Base-by-base conservation (phyloP, 2,797 vertebrate species). In the Picus viridis region DNA sequence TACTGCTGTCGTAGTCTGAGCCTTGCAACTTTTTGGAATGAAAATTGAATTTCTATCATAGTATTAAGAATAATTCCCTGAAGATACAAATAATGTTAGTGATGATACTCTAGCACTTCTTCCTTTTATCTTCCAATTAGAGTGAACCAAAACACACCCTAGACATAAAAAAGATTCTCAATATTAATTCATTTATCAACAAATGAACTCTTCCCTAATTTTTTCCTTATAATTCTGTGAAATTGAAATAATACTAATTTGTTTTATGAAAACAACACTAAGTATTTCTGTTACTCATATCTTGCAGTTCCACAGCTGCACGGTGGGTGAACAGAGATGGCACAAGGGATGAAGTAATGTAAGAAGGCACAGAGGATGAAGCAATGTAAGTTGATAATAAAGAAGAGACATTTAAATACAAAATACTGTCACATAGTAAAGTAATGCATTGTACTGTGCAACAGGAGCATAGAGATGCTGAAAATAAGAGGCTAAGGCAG, bases 41-140 rank as follows among this genome's bases (percentile, higher is more conserved):
- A 63, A 87, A 79, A n/a, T 17, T 72, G 18, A 81, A 27, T 91
- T 87, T 90, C 15, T 73, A 19, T n/a, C 19, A 58, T 43, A 75
- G 57, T 6, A 65, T 30, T 84, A 53, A 63, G 22, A 68, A 69
- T 34, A 65, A 23, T 80, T 84, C 7, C 88, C 76, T 54, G 57
- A 64, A 87, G 63, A 59, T n/a, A 57, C 17, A 51, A 65, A 53
- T 80, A 75, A 77, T 93, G 71, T 93, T 76, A 92, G 85, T 85
- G 39, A 29, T 69, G 16, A 75, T 75, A 71, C 26, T 67, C 45
- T 76, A 95, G 12, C 23, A 30, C 47, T 90, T 86, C 41, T 54
- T 51, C 30, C 10, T 70, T 27, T 32, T 75, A 88, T 36, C 10
- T 32, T 56, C n/a, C 51, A 74, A 62, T 72, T 17, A 45, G 49